These are phyloP conservation scores for Oryzias curvinotus DNA, from an alignment of 2,113 vertebrate species.

Conservation along the genomic window DNA sequence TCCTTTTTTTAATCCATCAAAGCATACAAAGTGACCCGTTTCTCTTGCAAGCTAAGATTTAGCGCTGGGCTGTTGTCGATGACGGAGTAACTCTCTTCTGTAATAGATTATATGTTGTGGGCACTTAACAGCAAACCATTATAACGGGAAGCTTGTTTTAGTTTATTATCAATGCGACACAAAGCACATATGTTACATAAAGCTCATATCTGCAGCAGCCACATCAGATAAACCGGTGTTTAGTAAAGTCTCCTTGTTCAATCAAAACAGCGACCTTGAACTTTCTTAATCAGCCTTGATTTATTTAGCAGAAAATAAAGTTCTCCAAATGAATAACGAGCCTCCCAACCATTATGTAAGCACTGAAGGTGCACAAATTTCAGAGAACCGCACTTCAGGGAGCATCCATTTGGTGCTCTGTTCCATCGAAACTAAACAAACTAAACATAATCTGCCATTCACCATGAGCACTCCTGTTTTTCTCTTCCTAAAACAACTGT, in stretches of 20 bases:
- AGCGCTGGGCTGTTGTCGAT: too few species aligned
- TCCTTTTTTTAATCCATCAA: neutral
- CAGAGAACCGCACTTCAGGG: neutral
- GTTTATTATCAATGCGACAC: neutral
- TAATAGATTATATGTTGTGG: neutral
- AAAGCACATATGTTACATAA: too few species aligned
- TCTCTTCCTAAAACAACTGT: slow-evolving; percentile 29
- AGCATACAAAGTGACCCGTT: neutral
- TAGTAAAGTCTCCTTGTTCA: too few species aligned
- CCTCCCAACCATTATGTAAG: too few species aligned
- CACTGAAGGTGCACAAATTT: slow-evolving; percentile 1
- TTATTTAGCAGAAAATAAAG: too few species aligned
- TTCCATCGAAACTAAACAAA: slow-evolving; percentile 34
- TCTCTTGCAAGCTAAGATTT: neutral
- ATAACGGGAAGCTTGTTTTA: neutral
- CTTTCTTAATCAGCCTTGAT: too few species aligned
- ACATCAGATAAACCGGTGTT: too few species aligned
- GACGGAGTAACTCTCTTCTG: neutral
- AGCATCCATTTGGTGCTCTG: slow-evolving; percentile 19
- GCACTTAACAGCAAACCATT: neutral
- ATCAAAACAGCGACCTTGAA: too few species aligned
- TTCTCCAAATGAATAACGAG: too few species aligned
- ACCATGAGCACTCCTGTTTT: slow-evolving; percentile 13
- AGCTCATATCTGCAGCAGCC: too few species aligned
- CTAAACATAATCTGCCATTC: slow-evolving; percentile 50